Conservation (phyloP, 2,797 vertebrate species). For the Coregonus ussuriensis region DNA sequence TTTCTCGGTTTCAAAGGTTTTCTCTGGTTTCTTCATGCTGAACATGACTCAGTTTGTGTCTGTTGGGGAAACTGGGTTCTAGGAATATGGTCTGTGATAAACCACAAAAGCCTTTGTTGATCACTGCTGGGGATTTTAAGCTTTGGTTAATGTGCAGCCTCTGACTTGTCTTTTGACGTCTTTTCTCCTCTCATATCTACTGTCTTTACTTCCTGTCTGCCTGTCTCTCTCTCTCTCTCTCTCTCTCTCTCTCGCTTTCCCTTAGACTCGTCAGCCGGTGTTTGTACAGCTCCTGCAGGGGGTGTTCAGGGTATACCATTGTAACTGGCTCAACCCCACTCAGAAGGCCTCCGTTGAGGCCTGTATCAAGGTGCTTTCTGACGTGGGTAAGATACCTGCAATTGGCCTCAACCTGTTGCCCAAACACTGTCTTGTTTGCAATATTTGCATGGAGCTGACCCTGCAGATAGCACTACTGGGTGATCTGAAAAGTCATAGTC, state of each 20-base stretch:
- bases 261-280: constrained; percentile 88
- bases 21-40: not conserved
- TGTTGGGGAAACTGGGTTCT: not conserved
- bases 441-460: no score
- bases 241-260: not conserved
- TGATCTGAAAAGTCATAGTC: no score
- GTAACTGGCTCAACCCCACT: constrained; percentile 90
- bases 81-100: not conserved
- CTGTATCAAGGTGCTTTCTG: constrained; percentile 96
- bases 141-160: not conserved
- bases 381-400: constrained; percentile 84
- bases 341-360: constrained; percentile 97
- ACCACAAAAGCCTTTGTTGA: constrained; percentile 1
- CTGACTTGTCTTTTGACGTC: not conserved
- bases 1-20: not conserved
- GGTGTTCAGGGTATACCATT: constrained; percentile 96
- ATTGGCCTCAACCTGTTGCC: not conserved
- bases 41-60: constrained; percentile 6
- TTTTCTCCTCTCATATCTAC: not conserved
- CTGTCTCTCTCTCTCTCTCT: not conserved
- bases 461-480: no score
- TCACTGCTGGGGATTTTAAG: not conserved
- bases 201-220: not conserved
- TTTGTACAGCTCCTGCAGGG: constrained; percentile 97
- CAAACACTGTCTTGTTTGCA: not conserved